Base-by-base conservation (phyloP, 2,888 invertebrate genomes). In the Spisula solida region DNA sequence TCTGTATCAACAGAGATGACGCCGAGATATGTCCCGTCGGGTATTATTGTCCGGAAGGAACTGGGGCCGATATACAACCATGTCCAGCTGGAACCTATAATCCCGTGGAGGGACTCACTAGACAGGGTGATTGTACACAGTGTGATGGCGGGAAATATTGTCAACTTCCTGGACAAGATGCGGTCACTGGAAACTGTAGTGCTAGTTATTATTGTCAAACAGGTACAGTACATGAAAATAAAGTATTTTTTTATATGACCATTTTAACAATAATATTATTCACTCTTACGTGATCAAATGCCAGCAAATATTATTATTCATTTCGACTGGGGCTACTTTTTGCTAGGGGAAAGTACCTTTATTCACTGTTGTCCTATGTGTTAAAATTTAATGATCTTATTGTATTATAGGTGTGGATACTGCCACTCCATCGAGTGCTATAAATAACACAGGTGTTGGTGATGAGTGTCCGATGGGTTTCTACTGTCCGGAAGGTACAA, bases 71-170 rank as follows among this genome's bases (percentile, higher is more conserved):
- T 86, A 92, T 95, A 25, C 94, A 95, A 90, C 94, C 94, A 2
- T 96, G 96, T 85, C 96, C 96, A 6, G 94, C 95, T 10, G 96
- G 96, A 25, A 96, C 96, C 0, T 96, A 95, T 92, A 96, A 95
- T 90, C 95, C 96, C 0, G 85, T 90, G 12, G 81, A 84, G 10
- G 95, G 96, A 5, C 56, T 96, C 41, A 90, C 91, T 10, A 90
- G 93, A 70, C 93, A 91, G 70, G 93, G 92, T 10, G 93, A 96
- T 84, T 96, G 96, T 92, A 95, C 95, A 47, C 95, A 94, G 88
- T 96, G 96, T 95, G 94, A 94, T 88, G 96, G 95, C 75, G 96
- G 96, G 14, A 94, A 93, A 81, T 96, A 95, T 91, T 96, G 96
- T 90, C 93, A 88, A 80, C 91, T 93, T 0, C 93, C 94, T 16